A percentile compares a stretch with the other conserved stretches of the same genome.
Conservation (phyloP, 2,797 vertebrate species). For the Eutrigla gurnardus region DNA sequence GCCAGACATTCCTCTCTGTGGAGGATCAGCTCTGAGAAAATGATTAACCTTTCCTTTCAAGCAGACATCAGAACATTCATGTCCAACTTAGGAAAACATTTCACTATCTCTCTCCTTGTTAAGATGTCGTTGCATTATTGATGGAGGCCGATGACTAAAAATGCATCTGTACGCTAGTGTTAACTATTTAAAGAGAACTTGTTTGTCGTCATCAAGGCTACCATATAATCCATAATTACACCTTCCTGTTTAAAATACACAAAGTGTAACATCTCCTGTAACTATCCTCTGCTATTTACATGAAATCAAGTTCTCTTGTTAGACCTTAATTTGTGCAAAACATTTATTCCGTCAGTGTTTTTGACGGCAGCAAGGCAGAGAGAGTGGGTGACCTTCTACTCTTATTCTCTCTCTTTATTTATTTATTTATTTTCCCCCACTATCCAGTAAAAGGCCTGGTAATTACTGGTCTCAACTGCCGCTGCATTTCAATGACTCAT, state of each 20-base stretch:
- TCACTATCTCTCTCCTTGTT: not conserved
- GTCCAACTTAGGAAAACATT: not conserved
- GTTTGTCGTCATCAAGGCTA: conserved; percentile 1
- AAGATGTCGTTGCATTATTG: conserved; percentile 18
- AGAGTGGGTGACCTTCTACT: conserved; percentile 54
- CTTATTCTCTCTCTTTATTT: conserved; percentile 26
- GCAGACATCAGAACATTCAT: conserved; percentile 10
- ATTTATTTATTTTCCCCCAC: not conserved
- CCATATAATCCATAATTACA: not conserved
- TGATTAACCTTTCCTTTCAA: conserved; percentile 22
- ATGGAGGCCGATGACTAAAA: too few relatives aligned
- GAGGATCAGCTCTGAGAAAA: conserved; percentile 23
- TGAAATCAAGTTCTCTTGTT: conserved; percentile 2
- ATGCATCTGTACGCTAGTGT: too few relatives aligned
- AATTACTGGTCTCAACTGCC: conserved; percentile 57
- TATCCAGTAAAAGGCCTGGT: conserved; percentile 42
- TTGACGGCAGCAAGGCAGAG: conserved; percentile 3
- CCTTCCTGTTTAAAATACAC: not conserved
- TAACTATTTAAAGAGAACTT: not conserved
- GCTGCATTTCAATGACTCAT: conserved; percentile 61
- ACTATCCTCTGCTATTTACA: not conserved
- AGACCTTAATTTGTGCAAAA: conserved; percentile 21
- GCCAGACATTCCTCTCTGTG: conserved; percentile 31
- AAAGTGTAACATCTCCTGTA: not conserved
- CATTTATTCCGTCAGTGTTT: conserved; percentile 19